Conservation (phyloP, 2,797 vertebrate species). For the Chrysolophus pictus region DNA sequence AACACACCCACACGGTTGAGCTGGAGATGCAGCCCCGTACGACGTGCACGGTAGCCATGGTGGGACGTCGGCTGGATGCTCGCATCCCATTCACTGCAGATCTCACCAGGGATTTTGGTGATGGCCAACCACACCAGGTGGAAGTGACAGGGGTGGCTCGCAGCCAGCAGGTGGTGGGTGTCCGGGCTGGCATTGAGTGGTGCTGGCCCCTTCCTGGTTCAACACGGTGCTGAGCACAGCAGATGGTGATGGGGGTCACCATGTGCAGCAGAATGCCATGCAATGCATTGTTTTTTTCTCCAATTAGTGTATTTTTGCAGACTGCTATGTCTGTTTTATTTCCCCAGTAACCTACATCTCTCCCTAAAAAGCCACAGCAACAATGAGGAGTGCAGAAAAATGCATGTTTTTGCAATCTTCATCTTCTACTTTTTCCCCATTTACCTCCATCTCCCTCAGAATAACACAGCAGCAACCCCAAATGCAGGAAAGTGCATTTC, state of each 20-base stretch:
- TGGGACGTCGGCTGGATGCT: accelerated
- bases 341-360: background rate
- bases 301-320: background rate
- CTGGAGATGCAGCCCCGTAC: accelerated
- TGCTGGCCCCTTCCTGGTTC: background rate
- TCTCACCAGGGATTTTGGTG: accelerated
- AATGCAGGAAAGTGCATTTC: background rate
- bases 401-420: accelerated
- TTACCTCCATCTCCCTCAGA: background rate
- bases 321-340: no score
- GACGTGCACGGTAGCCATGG: background rate
- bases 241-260: accelerated
- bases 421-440: background rate
- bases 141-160: background rate
- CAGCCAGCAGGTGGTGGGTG: accelerated
- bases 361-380: accelerated
- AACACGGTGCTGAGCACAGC: accelerated
- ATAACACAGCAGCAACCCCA: background rate
- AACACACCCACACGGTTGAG: accelerated
- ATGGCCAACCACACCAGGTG: accelerated
- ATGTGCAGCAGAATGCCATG: background rate
- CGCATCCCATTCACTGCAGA: accelerated
- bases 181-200: accelerated
- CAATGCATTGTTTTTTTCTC: background rate
- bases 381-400: accelerated